phyloP scores from a whole-genome alignment of 2,797 vertebrate species.

The Pipistrellus pipistrellus region DNA sequence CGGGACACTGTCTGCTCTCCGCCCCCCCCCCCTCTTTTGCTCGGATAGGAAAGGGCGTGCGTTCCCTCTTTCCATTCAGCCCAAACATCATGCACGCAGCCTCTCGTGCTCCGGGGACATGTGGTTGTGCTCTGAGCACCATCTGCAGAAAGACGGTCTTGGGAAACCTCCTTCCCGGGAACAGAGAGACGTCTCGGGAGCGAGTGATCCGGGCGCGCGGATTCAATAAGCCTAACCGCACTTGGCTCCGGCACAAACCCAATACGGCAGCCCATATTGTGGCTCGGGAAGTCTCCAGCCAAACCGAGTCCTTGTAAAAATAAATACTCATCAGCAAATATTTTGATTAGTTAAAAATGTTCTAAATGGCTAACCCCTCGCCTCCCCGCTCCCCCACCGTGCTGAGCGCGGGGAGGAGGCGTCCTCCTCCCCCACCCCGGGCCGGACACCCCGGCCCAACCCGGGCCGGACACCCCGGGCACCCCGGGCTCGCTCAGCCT shows the following conservation, averaged over 20 bases:
- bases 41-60: slow-evolving; percentile 32
- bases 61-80: slow-evolving; percentile 56
- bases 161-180: slow-evolving; percentile 75
- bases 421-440: background rate
- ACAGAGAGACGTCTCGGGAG: slow-evolving; percentile 79
- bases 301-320: slow-evolving; percentile 89
- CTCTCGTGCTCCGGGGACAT: slow-evolving; percentile 57
- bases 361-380: slow-evolving; percentile 84
- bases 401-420: slow-evolving; percentile 53
- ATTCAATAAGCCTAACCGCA: slow-evolving; percentile 83
- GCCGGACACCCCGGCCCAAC: background rate
- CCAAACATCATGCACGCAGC: background rate
- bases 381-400: slow-evolving; percentile 52
- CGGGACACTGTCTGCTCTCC: background rate
- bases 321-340: slow-evolving; percentile 92
- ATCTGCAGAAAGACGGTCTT: slow-evolving; percentile 71
- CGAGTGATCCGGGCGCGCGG: slow-evolving; percentile 74
- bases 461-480: background rate
- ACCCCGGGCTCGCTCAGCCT: background rate
- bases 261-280: slow-evolving; percentile 82
- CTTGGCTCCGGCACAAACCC: slow-evolving; percentile 84
- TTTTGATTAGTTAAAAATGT: slow-evolving; percentile 89
- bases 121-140: slow-evolving; percentile 73
- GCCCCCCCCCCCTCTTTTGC: background rate
- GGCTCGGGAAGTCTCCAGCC: slow-evolving; percentile 86